Evolutionary conservation across 1,140 invertebrate species (phyloP), one percentile per base, ranked within the genome.

Genomic region (Oncopeltus fasciatus): DNA sequence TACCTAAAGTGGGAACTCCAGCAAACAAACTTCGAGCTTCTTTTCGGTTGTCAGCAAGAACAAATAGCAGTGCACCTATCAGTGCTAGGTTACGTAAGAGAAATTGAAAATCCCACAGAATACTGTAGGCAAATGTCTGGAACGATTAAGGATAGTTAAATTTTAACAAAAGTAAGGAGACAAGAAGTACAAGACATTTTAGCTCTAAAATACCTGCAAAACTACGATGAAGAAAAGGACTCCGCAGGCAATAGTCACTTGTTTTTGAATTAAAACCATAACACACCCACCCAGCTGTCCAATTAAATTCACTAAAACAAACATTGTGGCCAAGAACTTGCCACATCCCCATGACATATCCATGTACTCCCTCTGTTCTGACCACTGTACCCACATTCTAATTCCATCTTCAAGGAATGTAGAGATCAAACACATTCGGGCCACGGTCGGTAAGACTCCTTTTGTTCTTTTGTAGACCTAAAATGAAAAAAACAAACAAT

Each of bases 361-460:
- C 92, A 98, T 98, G 71, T 98, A 99, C 70, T 98, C 93, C 31
- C 93, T 80, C 72, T 99, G 97, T 71, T 98, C 94, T 31, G 83
- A 83, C 96, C 97, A 99, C 75, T 99, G 97, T 69, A 92, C 87
- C 86, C 92, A 99, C 97, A 99, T 99, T 65, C 97, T 83, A 43
- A 99, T 79, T 0, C 97, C 97, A 83, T 99, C 97, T 79, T 99
- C 97, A 28, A 99, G 80, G 77, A 99, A 99, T 68, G 97, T 99
- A 63, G 94, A 94, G 68, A 99, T 96, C n/a, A 99, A 81, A 74
- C 95, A 99, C 38, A 98, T 76, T 64, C 96, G 81, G 2, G 96
- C 96, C 57, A 98, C 78, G 64, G 95, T 96, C 21, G 97, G 97
- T 68, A 99, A 76, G 61, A 98, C 79, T 75, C 94, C 83, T 76